phyloP scores from a whole-genome alignment of 1,140 invertebrate species.

The Drosophila mojavensis region DNA sequence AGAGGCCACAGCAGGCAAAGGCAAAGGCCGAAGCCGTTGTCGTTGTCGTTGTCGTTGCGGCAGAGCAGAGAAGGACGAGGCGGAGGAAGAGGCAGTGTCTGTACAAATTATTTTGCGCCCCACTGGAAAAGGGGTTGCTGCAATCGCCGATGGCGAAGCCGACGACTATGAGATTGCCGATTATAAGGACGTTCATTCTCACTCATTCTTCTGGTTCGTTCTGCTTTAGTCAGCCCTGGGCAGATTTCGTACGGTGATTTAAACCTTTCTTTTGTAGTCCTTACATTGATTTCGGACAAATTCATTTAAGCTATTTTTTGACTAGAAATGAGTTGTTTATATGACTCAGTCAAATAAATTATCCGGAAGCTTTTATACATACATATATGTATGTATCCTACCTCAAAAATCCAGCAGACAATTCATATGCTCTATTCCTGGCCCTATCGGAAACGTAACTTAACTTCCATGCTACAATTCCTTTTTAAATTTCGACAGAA shows the following conservation, averaged over 20 bases:
- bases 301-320: too few species aligned
- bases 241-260: constrained; percentile 28
- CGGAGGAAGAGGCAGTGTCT: constrained; percentile 14
- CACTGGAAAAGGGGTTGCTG: constrained; percentile 48
- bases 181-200: constrained; percentile 33
- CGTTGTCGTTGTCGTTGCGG: too few species aligned
- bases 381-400: too few species aligned
- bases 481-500: too few species aligned
- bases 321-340: too few species aligned
- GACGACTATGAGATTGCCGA: constrained; percentile 14
- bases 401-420: too few species aligned
- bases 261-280: constrained; percentile 27
- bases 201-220: neutral
- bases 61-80: neutral
- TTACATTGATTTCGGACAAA: neutral
- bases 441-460: neutral
- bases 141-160: neutral
- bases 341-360: too few species aligned
- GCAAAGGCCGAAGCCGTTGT: neutral
- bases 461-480: constrained; percentile 25
- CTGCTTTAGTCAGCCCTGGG: constrained; percentile 16
- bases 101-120: constrained; percentile 51
- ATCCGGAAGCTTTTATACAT: too few species aligned
- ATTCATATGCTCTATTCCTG: neutral
- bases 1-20: neutral